Percentiles rank a stretch among this genome's conserved stretches.
phyloP scores from a whole-genome alignment of 2,797 vertebrate species.

The Lepus townsendii region DNA sequence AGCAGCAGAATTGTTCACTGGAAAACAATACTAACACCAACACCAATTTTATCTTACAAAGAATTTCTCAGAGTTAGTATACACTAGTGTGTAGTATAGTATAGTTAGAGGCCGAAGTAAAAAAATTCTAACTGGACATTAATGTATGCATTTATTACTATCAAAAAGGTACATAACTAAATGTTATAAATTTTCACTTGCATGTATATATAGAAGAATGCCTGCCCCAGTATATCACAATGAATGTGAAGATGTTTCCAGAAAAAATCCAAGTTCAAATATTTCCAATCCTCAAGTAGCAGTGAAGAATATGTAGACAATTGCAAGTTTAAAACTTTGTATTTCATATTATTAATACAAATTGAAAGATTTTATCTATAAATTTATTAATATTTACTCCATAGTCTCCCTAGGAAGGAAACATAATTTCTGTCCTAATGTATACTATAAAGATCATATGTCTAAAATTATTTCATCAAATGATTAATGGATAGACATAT shows the following conservation, averaged over 20 bases:
- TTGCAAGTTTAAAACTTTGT: not conserved
- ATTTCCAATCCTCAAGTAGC: not conserved
- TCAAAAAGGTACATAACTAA: constrained; percentile 36
- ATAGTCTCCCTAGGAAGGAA: not conserved
- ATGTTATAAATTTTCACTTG: constrained; percentile 16
- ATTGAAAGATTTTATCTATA: constrained; percentile 19
- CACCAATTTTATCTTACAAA: not conserved
- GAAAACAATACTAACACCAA: constrained; percentile 17
- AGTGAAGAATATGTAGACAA: constrained; percentile 30
- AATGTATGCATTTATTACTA: not conserved
- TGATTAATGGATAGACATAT: no score
- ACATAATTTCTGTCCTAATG: not conserved
- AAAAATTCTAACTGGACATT: constrained; percentile 42
- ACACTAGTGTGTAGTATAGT: not conserved
- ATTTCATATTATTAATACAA: not conserved
- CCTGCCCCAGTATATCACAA: not conserved
- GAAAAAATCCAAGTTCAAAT: constrained; percentile 25
- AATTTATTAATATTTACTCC: not conserved
- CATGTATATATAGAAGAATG: constrained; percentile 13
- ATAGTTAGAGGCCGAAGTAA: not conserved
- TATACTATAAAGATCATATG: not conserved
- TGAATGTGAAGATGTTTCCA: constrained; percentile 64
- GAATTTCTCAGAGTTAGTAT: constrained; percentile 45
- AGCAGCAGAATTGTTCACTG: constrained; percentile 11
- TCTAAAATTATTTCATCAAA: constrained; percentile 15